Evolutionary conservation across 2,888 invertebrate species (phyloP).

Genomic region (Mesopsocus fuscifrons): DNA sequence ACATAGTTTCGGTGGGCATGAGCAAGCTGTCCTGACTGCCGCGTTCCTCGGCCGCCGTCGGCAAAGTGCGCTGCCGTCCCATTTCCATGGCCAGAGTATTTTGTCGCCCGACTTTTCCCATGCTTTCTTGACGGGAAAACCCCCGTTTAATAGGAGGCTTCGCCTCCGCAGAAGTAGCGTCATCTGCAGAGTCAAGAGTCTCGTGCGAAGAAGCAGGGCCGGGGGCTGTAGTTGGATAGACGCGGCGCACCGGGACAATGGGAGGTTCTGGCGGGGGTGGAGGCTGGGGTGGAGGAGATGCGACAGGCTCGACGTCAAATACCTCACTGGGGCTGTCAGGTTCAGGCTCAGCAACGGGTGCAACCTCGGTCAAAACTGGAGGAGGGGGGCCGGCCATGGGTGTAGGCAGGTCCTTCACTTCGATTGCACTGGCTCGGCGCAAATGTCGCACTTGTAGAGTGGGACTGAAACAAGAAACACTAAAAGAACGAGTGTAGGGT

Average conservation of each 20-base stretch:
- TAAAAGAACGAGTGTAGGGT: background rate
- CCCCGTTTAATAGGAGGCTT: background rate
- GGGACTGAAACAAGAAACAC: background rate
- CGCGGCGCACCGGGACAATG: background rate
- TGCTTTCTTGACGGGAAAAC: slow-evolving; percentile 1
- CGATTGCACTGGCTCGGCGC: slow-evolving; percentile 38
- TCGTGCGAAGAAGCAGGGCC: background rate
- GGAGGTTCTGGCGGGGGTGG: background rate
- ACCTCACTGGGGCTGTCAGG: background rate
- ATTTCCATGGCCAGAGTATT: slow-evolving; percentile 1
- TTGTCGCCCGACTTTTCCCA: background rate
- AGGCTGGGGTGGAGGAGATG: background rate
- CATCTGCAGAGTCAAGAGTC: background rate
- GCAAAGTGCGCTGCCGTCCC: background rate
- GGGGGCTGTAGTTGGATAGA: background rate
- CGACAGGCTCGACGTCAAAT: background rate
- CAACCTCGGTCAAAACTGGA: background rate
- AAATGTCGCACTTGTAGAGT: slow-evolving; percentile 25
- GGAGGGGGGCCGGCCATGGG: slow-evolving; percentile 11
- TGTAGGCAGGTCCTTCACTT: slow-evolving; percentile 27
- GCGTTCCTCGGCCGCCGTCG: background rate
- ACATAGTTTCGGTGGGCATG: slow-evolving; percentile 8
- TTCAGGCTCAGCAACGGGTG: background rate
- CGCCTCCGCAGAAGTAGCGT: background rate
- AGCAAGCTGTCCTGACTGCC: slow-evolving; percentile 4